phyloP scores from a whole-genome alignment of 2,888 invertebrate genomes.

The Brachynemurus nebulosus region DNA sequence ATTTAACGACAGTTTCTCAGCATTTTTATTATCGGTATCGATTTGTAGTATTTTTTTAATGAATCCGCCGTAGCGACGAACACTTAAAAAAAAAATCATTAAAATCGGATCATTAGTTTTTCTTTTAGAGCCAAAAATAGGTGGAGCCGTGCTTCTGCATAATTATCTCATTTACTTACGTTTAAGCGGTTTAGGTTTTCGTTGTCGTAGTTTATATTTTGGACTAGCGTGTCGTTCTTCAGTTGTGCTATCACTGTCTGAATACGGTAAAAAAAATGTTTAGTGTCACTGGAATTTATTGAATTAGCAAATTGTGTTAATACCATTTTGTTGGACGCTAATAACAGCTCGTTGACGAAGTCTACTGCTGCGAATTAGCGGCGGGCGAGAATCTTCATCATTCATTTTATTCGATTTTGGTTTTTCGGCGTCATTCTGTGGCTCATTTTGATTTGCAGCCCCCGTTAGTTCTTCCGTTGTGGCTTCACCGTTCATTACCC shows the following conservation, averaged over 20 bases:
- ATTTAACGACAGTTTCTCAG: too few species aligned
- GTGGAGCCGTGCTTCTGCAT: too few species aligned
- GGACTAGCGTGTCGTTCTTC: constrained; percentile 28
- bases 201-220: constrained; percentile 8
- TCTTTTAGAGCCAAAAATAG: too few species aligned
- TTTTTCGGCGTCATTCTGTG: constrained; percentile 4
- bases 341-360: neutral
- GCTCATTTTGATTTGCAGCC: neutral
- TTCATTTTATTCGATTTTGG: neutral
- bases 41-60: too few species aligned
- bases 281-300: too few species aligned
- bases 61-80: too few species aligned
- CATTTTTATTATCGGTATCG: too few species aligned
- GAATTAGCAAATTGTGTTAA: neutral
- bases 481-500: neutral
- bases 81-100: too few species aligned
- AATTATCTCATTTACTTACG: neutral
- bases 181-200: constrained; percentile 8
- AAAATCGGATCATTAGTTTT: too few species aligned
- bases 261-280: too few species aligned
- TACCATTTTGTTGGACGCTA: constrained; percentile 2
- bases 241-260: constrained; percentile 24
- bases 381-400: neutral
- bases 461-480: neutral
- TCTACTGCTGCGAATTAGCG: neutral